Evolutionary conservation across 2,888 invertebrate species (phyloP).

Genomic region (Eumerus sabulonum): DNA sequence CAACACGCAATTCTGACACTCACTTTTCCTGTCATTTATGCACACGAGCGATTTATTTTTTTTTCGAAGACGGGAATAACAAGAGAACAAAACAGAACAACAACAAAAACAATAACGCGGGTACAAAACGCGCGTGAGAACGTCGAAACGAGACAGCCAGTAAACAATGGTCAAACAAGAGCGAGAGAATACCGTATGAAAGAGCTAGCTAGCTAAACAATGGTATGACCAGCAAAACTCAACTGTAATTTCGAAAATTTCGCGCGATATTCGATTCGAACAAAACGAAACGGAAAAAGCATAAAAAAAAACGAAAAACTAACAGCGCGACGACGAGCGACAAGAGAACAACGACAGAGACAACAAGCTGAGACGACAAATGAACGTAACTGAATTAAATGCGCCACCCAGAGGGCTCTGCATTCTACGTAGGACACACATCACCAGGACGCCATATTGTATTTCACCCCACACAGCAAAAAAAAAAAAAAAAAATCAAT

Average conservation of each 20-base stretch:
- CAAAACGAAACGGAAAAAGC: too few relatives aligned
- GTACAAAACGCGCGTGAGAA: too few relatives aligned
- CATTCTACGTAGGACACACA: constrained; percentile 69
- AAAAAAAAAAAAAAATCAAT: constrained; percentile 67
- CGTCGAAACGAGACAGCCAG: too few relatives aligned
- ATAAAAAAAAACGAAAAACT: too few relatives aligned
- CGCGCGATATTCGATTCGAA: constrained; percentile 54
- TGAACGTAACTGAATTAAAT: constrained; percentile 68
- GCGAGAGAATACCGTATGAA: too few relatives aligned
- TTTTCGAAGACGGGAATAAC: constrained; percentile 50
- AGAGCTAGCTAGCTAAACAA: constrained; percentile 20
- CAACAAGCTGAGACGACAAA: constrained; percentile 28
- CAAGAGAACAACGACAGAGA: constrained; percentile 29
- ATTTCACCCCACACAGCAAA: constrained; percentile 65
- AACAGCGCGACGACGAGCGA: constrained; percentile 27
- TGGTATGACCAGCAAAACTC: constrained; percentile 12
- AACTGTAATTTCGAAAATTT: constrained; percentile 56
- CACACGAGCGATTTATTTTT: constrained; percentile 1
- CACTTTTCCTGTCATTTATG: constrained; percentile 61
- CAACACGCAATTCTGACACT: constrained; percentile 50
- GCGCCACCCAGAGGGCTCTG: constrained; percentile 70
- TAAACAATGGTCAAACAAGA: too few relatives aligned
- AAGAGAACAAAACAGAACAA: constrained; percentile 31
- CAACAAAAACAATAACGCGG: too few relatives aligned
- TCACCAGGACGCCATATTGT: constrained; percentile 68